phyloP scores from a whole-genome alignment of 2,113 vertebrate genomes.

The Lamprotornis superbus region DNA sequence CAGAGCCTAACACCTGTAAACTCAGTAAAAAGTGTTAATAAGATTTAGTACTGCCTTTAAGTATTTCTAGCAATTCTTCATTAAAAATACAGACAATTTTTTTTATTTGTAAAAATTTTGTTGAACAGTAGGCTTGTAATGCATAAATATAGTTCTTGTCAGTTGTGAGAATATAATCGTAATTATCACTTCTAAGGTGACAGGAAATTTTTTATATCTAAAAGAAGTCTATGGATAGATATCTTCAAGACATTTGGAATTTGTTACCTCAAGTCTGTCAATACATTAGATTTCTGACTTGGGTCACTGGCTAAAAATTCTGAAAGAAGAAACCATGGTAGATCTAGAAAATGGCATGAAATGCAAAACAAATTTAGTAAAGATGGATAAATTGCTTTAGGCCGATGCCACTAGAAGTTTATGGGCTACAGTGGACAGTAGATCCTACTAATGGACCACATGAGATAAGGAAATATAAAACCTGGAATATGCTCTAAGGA shows the following conservation, averaged over 20 bases:
- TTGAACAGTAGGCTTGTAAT: not conserved
- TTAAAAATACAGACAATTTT: not conserved
- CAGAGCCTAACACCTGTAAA: not conserved
- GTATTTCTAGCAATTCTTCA: not conserved
- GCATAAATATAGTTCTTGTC: not conserved
- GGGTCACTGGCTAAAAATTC: not conserved
- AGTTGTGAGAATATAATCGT: not conserved
- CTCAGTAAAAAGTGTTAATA: not conserved
- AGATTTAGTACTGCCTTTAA: not conserved
- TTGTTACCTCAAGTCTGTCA: not conserved
- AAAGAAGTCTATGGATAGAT: not conserved
- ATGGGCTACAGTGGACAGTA: not conserved
- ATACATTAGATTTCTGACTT: not conserved
- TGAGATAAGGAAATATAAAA: not conserved
- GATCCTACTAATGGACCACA: not conserved
- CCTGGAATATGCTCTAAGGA: not conserved
- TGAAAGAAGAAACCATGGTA: not conserved
- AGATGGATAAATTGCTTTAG: not conserved
- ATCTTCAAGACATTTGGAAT: not conserved
- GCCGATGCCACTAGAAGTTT: not conserved
- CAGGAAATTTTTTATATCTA: not conserved
- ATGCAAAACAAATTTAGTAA: not conserved
- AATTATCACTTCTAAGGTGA: not conserved
- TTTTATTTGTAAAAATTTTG: rapidly evolving
- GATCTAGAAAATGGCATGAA: not conserved